phyloP scores from a whole-genome alignment of 1,140 invertebrate species.

The Samia ricini region DNA sequence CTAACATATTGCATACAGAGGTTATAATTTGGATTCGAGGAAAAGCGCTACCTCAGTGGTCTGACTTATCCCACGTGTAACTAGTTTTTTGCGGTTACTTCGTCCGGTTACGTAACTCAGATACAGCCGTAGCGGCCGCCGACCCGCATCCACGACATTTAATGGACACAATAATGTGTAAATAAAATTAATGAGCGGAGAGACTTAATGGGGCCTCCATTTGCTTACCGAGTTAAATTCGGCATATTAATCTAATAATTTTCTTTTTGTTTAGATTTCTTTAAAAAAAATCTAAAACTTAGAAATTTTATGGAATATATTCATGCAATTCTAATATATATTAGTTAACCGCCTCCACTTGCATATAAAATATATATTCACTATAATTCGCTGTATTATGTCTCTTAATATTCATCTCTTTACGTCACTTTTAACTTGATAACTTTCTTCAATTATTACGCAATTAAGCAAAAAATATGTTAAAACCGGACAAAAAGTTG shows the following conservation, averaged over 20 bases:
- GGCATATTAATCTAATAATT: too few species aligned
- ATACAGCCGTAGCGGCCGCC: conserved; percentile 49
- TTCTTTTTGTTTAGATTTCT: neutral
- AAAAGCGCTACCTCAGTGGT: neutral
- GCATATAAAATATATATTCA: too few species aligned
- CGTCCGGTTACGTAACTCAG: conserved; percentile 53
- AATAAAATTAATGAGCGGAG: conserved; percentile 54
- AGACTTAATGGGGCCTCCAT: conserved; percentile 18
- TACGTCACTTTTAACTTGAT: too few species aligned
- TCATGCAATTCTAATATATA: too few species aligned
- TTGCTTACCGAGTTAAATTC: conserved; percentile 11
- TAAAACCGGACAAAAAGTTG: too few species aligned
- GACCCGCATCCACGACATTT: conserved; percentile 42
- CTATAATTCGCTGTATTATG: too few species aligned
- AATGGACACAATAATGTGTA: conserved; percentile 55
- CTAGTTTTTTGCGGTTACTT: conserved; percentile 63
- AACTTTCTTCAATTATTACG: too few species aligned
- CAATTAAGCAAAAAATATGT: too few species aligned
- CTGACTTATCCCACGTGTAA: conserved; percentile 43
- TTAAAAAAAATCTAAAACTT: too few species aligned
- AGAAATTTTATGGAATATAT: too few species aligned
- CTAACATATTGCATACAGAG: neutral
- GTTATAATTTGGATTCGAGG: conserved; percentile 13
- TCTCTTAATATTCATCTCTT: too few species aligned
- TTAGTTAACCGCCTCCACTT: too few species aligned